These are phyloP conservation scores for Halcyon chelicuti DNA, from an alignment of 2,797 vertebrate genomes.

Conservation along the genomic window DNA sequence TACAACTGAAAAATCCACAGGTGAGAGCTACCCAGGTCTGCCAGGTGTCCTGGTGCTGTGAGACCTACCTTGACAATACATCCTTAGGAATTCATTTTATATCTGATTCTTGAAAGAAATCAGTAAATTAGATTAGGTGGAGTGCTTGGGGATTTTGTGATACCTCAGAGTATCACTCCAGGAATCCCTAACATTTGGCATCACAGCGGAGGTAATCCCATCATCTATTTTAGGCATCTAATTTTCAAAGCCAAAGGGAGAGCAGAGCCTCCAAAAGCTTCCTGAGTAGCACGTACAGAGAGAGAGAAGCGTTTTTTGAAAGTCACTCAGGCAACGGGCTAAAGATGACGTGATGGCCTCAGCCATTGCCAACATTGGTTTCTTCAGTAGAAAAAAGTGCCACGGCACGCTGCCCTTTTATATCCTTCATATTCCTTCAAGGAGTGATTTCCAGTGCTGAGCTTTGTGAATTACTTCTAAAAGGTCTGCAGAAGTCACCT, in stretches of 20 bases:
- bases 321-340: not conserved
- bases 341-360: not conserved
- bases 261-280: not conserved
- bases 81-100: not conserved
- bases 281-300: not conserved
- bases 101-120: not conserved
- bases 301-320: not conserved
- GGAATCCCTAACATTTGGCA: not conserved
- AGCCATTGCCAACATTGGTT: not conserved
- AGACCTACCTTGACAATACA: not conserved
- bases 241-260: not conserved
- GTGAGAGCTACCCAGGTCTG: not conserved
- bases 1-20: not conserved
- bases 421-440: not conserved
- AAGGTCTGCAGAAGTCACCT: not conserved
- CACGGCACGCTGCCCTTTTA: not conserved
- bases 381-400: not conserved
- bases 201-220: not conserved
- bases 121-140: not conserved
- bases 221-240: not conserved
- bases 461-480: not conserved
- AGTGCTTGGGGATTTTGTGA: not conserved
- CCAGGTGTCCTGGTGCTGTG: not conserved
- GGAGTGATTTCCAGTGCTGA: not conserved
- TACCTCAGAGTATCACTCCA: not conserved